Base-by-base conservation (phyloP, 2,113 vertebrate genomes). In the Orycteropus afer region DNA sequence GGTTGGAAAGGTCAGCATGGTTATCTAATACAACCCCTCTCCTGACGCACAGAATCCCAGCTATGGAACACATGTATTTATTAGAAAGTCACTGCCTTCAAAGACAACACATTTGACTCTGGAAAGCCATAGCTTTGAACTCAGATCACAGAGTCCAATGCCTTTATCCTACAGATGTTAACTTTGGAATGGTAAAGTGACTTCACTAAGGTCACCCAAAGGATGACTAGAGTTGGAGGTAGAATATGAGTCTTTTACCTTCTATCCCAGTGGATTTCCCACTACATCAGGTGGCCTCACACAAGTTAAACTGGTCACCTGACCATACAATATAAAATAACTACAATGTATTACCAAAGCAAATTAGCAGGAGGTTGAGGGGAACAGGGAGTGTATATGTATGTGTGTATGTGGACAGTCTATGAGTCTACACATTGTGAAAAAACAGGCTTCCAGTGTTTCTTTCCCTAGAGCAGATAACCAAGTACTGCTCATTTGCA, bases 341-440 rank as follows among this genome's bases (percentile, higher is more conserved):
- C 17, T 25, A 90, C 65, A 81, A 53, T 32, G 1, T 40, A 49
- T 32, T 90, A 61, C 40, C 25, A 94, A 85, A 53, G 3, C 49
- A 86, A 89, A 91, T 78, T 57, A 85, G 45, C 51, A 90, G 51
- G n/a, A n/a, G n/a, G n/a, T n/a, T n/a, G n/a, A n/a, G n/a, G n/a
- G n/a, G 27, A 53, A 53, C 15, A 53, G 51, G 53, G 29, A 32
- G 42, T 47, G 42, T 71, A 13, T 18, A 20, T 37, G 67, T 67
- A 23, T n/a, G n/a, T 61, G 32, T 15, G 10, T 73, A 17, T 32
- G 32, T 2, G 51, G 18, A 55, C 17, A 34, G n/a, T 20, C 45
- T 74, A 1, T 32, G 18, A 34, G 32, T 81, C 53, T 73, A 40
- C 47, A 78, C 8, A 42, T 45, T 23, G 45, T 15, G n/a, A 55